A percentile compares a stretch with the other conserved stretches of the same genome.
Conservation (phyloP, 2,113 vertebrate genomes). For the Crotalus tigris region DNA sequence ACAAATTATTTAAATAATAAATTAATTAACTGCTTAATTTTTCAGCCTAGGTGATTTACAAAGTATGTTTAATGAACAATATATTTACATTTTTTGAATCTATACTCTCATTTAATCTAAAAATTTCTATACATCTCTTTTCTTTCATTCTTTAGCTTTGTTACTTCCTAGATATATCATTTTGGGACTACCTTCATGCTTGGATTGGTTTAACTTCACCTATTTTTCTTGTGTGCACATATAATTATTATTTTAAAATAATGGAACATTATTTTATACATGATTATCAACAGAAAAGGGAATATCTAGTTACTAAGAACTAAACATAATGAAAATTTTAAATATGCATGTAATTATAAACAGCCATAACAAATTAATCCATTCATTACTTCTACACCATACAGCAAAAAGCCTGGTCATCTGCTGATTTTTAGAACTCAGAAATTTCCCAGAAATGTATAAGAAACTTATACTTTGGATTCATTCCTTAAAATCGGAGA, state of each 20-base stretch:
- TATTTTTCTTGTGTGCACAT: not conserved
- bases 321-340: not conserved
- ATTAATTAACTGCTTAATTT: not conserved
- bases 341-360: not conserved
- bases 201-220: slow-evolving; percentile 13
- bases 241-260: not conserved
- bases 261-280: not conserved
- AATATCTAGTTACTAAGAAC: not conserved
- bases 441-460: not conserved
- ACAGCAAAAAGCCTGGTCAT: not conserved
- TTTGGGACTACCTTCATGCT: slow-evolving; percentile 16
- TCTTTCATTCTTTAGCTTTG: not conserved
- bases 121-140: not conserved
- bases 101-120: not conserved
- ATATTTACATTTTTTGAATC: not conserved
- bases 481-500: not conserved
- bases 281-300: not conserved
- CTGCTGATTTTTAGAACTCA: not conserved
- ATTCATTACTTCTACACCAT: not conserved
- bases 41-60: not conserved
- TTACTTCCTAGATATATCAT: not conserved
- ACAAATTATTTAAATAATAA: not conserved
- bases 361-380: not conserved
- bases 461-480: not conserved
- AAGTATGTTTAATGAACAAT: not conserved